Conservation (phyloP, 1,140 invertebrate genomes). For the Listronotus bonariensis region DNA sequence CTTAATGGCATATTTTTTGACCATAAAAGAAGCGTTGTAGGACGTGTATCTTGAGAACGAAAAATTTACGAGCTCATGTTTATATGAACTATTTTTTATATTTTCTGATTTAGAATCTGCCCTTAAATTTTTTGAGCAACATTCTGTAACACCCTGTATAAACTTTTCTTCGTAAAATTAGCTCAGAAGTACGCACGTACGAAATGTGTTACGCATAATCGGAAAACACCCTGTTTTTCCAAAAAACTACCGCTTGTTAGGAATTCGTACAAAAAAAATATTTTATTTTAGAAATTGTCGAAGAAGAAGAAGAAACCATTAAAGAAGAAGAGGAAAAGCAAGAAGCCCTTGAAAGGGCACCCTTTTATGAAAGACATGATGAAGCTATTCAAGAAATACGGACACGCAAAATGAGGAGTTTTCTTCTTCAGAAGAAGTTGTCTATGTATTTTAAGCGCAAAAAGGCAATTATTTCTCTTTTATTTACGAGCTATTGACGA, state of each 20-base stretch:
- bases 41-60: too few species aligned
- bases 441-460: slow-evolving; percentile 48
- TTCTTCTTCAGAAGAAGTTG: slow-evolving; percentile 48
- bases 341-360: slow-evolving; percentile 33
- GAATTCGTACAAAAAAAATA: background rate
- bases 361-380: slow-evolving; percentile 42
- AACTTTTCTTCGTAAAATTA: too few species aligned
- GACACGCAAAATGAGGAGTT: slow-evolving; percentile 43
- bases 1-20: too few species aligned
- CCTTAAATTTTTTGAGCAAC: too few species aligned
- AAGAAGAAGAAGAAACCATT: slow-evolving; percentile 36
- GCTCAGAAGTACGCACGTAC: background rate
- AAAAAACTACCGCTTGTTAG: background rate
- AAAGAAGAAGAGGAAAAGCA: slow-evolving; percentile 19
- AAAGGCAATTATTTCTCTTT: slow-evolving; percentile 24
- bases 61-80: too few species aligned
- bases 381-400: slow-evolving; percentile 36
- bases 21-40: too few species aligned
- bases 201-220: too few species aligned
- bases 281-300: slow-evolving; percentile 1
- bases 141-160: too few species aligned
- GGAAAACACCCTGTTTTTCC: too few species aligned
- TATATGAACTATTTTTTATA: too few species aligned
- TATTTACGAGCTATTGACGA: too few species aligned
- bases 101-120: too few species aligned